These are phyloP conservation scores for Lasius fuliginosus DNA, from an alignment of 2,888 invertebrate genomes.

Conservation along the genomic window DNA sequence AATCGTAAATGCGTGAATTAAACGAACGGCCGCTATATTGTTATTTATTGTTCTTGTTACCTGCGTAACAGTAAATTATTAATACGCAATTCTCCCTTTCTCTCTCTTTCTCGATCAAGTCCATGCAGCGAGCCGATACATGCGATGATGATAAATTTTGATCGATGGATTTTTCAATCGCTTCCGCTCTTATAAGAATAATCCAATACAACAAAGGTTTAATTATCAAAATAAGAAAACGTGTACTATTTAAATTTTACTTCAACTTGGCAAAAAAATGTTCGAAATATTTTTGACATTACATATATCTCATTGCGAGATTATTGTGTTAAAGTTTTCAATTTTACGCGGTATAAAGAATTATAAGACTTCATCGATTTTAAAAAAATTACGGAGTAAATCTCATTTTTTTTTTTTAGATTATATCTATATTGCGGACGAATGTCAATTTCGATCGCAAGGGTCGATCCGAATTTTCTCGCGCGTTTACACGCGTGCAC, in stretches of 20 bases:
- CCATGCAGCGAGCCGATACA: background rate
- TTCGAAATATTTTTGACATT: conserved; percentile 14
- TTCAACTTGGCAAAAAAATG: background rate
- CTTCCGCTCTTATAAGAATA: background rate
- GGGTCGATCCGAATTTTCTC: background rate
- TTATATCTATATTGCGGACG: background rate
- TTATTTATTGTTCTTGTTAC: conserved; percentile 20
- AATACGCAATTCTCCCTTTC: conserved; percentile 22
- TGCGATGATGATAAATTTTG: conserved; percentile 6
- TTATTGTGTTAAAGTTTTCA: background rate
- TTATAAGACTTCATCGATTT: background rate
- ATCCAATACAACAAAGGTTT: background rate
- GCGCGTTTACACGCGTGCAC: conserved; percentile 9
- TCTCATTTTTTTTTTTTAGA: no score
- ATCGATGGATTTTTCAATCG: conserved; percentile 1
- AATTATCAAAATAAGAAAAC: background rate
- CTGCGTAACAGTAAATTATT: conserved; percentile 20
- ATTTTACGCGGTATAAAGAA: background rate
- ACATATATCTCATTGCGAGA: background rate
- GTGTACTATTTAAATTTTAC: background rate
- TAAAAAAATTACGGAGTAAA: background rate
- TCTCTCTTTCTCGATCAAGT: background rate
- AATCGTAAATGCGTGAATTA: conserved; percentile 55
- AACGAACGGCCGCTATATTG: conserved; percentile 13
- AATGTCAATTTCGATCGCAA: background rate